Evolutionary conservation across 2,797 vertebrate genomes (phyloP), one percentile per base, ranked within the genome.

Genomic region (Gallinago solitaria): DNA sequence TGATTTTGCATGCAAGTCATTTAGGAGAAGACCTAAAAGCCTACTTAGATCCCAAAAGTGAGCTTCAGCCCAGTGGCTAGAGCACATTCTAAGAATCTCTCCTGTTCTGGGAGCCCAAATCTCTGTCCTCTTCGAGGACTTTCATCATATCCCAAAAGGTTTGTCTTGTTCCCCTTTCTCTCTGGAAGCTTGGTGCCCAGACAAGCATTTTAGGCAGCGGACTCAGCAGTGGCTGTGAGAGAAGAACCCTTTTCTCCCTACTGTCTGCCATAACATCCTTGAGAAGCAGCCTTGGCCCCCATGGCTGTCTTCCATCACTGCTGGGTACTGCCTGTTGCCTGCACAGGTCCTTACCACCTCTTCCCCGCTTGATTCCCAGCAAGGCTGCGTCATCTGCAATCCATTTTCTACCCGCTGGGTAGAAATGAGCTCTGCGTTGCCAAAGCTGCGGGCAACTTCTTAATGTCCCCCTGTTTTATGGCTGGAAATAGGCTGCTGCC

Each of bases 371-470:
- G 5, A 51, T 78, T 77, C 68, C 45, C 53, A 85, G 32, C 78
- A 75, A 68, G 47, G n/a, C 47, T 93, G 33, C 56, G 57, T 84
- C 64, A 83, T 71, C 75, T 78, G n/a, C 76, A 53, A 11, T 7
- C 11, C 33, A 67, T 94, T 96, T 94, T 79, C 89, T 79, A 80
- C 74, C 63, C 67, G 28, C 60, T 59, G 59, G 35, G 53, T 43
- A 43, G 41, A 43, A 43, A 89, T 12, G 59, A 88, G 39, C 13
- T 82, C n/a, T 20, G 28, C 28, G 32, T 75, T 85, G 65, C 39
- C 64, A 73, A 75, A 60, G 47, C n/a, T 92, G 85, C 30, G n/a
- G 82, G 43, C 37, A 84, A 75, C 69, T 88, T 89, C 76, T 92
- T 83, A 14, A 37, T 9, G 23, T 71, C 57, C 51, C 60, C n/a